phyloP scores from a whole-genome alignment of 2,888 invertebrate species.

The Pelosia muscerda region DNA sequence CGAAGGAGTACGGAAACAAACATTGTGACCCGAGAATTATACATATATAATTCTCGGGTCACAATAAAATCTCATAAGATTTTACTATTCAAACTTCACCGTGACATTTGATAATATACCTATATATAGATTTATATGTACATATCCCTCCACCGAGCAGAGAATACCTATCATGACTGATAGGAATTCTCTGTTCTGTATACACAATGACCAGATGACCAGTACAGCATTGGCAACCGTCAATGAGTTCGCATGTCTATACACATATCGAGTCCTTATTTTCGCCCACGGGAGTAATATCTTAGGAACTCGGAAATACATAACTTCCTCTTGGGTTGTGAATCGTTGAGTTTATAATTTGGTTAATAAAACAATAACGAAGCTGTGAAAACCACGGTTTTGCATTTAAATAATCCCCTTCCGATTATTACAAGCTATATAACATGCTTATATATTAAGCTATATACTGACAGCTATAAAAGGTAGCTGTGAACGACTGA shows the following conservation, averaged over 20 bases:
- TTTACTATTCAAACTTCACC: too few species aligned
- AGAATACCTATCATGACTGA: too few species aligned
- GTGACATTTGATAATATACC: too few species aligned
- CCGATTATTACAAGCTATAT: not conserved
- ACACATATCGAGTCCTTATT: not conserved
- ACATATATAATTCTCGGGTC: too few species aligned
- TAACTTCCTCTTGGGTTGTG: not conserved
- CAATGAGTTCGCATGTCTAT: not conserved
- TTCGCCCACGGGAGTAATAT: not conserved
- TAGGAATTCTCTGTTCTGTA: not conserved
- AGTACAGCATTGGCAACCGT: not conserved
- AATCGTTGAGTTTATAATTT: not conserved
- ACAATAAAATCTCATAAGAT: too few species aligned
- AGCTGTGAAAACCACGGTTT: too few species aligned
- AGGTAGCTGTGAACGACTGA: not conserved
- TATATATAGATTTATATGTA: too few species aligned
- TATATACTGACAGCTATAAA: not conserved
- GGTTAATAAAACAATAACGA: slow-evolving; percentile 1
- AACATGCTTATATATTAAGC: not conserved
- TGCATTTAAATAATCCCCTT: not conserved
- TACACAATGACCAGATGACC: not conserved
- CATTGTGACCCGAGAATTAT: too few species aligned
- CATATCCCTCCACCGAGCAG: too few species aligned
- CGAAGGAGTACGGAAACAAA: too few species aligned
- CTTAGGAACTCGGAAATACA: not conserved